Percentiles rank a stretch among this genome's conserved stretches.
These are phyloP conservation scores for Temnothorax ravouxi DNA, from an alignment of 2,888 invertebrate genomes.

Conservation along the genomic window DNA sequence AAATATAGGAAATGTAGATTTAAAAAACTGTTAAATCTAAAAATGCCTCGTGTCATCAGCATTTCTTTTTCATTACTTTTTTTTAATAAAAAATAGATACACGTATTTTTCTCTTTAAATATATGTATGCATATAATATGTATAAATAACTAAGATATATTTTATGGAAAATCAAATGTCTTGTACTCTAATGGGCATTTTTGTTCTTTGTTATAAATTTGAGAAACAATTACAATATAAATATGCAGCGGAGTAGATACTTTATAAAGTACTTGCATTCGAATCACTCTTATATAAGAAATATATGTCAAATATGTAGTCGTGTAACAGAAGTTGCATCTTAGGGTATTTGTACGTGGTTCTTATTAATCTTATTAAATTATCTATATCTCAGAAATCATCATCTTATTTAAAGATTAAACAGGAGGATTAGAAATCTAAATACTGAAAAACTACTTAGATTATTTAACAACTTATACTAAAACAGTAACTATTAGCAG, in stretches of 20 bases:
- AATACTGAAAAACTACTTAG: conserved; percentile 9
- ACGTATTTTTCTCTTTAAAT: conserved; percentile 34
- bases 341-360: background rate
- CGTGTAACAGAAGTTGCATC: background rate
- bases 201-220: background rate
- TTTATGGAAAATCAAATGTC: conserved; percentile 74
- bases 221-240: conserved; percentile 8
- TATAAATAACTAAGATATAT: conserved; percentile 75
- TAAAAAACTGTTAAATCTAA: conserved; percentile 51
- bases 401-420: background rate
- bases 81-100: conserved; percentile 40
- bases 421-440: conserved; percentile 6
- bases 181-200: conserved; percentile 72
- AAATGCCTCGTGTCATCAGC: background rate
- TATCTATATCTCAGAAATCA: background rate
- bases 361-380: background rate
- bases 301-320: conserved; percentile 19
- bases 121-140: conserved; percentile 41
- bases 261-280: background rate
- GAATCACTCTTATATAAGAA: background rate
- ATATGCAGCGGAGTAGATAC: conserved; percentile 9
- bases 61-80: conserved; percentile 14
- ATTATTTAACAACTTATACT: conserved; percentile 22
- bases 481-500: background rate
- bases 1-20: conserved; percentile 39